Evolutionary conservation across 2,888 invertebrate species (phyloP).

Genomic region (Allophyes oxyacanthae): DNA sequence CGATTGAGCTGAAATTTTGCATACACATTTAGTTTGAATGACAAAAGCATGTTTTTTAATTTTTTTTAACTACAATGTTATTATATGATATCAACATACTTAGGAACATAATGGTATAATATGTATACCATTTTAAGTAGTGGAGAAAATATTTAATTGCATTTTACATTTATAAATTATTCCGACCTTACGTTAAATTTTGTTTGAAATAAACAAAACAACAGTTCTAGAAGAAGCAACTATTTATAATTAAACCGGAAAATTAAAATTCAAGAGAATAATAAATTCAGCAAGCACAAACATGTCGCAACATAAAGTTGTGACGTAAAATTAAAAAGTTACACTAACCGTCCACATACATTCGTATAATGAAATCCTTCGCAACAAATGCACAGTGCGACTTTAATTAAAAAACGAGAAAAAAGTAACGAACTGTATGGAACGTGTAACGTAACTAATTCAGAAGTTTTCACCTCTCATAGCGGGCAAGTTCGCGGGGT

Average conservation of each 20-base stretch:
- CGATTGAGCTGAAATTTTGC: too few relatives aligned
- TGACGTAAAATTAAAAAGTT: constrained; percentile 23
- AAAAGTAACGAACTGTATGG: constrained; percentile 22
- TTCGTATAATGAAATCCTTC: constrained; percentile 35
- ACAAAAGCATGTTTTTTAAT: too few relatives aligned
- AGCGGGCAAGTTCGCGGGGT: constrained; percentile 37
- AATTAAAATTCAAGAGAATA: constrained; percentile 28
- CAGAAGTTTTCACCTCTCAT: constrained; percentile 58
- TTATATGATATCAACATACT: too few relatives aligned
- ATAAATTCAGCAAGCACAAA: constrained; percentile 22
- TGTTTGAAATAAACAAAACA: neutral
- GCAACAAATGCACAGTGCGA: constrained; percentile 32
- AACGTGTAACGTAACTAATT: constrained; percentile 54
- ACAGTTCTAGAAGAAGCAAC: neutral
- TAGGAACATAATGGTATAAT: too few relatives aligned
- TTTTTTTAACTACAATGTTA: too few relatives aligned
- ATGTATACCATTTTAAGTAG: too few relatives aligned
- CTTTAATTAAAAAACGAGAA: constrained; percentile 41
- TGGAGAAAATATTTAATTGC: too few relatives aligned
- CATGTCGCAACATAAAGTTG: constrained; percentile 23
- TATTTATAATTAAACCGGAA: constrained; percentile 15
- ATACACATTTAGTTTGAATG: too few relatives aligned
- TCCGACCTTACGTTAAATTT: too few relatives aligned
- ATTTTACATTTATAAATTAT: too few relatives aligned
- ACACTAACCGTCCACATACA: constrained; percentile 17